phyloP scores from a whole-genome alignment of 2,888 invertebrate species.

The Selenia dentaria region DNA sequence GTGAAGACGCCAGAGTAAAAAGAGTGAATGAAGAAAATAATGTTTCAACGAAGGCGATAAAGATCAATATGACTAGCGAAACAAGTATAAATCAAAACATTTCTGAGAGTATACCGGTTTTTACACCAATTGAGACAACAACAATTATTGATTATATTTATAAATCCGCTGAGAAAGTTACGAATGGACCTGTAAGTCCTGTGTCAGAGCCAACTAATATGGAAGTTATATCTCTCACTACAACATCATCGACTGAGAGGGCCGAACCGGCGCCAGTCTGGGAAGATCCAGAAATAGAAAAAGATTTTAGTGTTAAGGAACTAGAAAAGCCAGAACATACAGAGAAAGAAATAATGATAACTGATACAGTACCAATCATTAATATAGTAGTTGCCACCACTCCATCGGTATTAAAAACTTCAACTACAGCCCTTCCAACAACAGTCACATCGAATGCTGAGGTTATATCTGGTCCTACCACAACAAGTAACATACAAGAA shows the following conservation, averaged over 20 bases:
- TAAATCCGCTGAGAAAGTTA: conserved; percentile 49
- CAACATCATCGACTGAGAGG: conserved; percentile 17
- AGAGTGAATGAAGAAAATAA: conserved; percentile 55
- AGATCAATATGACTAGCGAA: neutral
- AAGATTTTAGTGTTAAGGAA: conserved; percentile 42
- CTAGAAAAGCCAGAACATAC: conserved; percentile 24
- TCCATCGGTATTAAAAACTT: conserved; percentile 30
- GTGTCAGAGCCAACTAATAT: conserved; percentile 13
- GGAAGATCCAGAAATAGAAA: conserved; percentile 58
- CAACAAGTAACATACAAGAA: conserved; percentile 14
- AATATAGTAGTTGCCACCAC: conserved; percentile 31
- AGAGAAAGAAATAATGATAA: conserved; percentile 22
- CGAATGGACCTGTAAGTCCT: conserved; percentile 19
- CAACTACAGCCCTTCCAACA: conserved; percentile 13
- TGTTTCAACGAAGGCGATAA: conserved; percentile 10
- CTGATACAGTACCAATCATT: conserved; percentile 20
- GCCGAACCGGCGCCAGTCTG: conserved; percentile 69
- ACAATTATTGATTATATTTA: conserved; percentile 70
- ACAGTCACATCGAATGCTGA: conserved; percentile 1
- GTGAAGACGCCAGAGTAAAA: conserved; percentile 63
- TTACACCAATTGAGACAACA: conserved; percentile 52
- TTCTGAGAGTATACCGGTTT: conserved; percentile 25
- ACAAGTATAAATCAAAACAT: conserved; percentile 2
- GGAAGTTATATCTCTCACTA: conserved; percentile 8
- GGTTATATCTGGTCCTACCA: neutral